Conservation (phyloP, 2,113 vertebrate genomes). For the Sisor rabdophorus region DNA sequence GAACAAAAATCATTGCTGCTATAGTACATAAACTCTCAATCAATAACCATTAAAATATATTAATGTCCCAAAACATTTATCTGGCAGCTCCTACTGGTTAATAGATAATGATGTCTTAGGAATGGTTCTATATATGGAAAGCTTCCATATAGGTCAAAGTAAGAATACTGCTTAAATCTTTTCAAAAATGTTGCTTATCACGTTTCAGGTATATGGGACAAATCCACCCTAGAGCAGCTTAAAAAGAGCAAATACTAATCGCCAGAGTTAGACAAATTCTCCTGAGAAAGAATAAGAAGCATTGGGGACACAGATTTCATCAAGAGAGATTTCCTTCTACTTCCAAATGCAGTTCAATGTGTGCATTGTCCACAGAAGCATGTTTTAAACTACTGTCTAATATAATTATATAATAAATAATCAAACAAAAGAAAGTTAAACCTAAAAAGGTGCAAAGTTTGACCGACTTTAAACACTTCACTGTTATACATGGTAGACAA, state of each 20-base stretch:
- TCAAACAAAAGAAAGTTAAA: too few species aligned
- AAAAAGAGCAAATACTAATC: background rate
- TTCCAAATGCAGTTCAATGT: background rate
- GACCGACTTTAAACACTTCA: background rate
- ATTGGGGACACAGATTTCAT: background rate
- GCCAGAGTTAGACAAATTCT: background rate
- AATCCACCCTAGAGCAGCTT: slow-evolving; percentile 13
- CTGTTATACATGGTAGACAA: background rate
- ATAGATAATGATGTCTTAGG: background rate
- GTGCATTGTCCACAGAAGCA: too few species aligned
- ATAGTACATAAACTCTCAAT: background rate
- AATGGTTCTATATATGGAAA: background rate
- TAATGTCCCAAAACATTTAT: background rate
- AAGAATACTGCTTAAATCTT: background rate
- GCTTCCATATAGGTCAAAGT: background rate
- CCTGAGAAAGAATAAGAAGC: background rate
- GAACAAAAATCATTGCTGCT: background rate
- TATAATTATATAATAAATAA: too few species aligned
- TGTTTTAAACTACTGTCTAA: too few species aligned
- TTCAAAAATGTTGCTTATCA: slow-evolving; percentile 23
- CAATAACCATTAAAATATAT: background rate
- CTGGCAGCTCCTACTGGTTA: background rate
- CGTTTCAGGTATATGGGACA: slow-evolving; percentile 6
- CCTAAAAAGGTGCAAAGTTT: background rate
- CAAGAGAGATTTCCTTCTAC: background rate